Base-by-base conservation (phyloP, 2,888 invertebrate genomes). In the Torymus tubicola region DNA sequence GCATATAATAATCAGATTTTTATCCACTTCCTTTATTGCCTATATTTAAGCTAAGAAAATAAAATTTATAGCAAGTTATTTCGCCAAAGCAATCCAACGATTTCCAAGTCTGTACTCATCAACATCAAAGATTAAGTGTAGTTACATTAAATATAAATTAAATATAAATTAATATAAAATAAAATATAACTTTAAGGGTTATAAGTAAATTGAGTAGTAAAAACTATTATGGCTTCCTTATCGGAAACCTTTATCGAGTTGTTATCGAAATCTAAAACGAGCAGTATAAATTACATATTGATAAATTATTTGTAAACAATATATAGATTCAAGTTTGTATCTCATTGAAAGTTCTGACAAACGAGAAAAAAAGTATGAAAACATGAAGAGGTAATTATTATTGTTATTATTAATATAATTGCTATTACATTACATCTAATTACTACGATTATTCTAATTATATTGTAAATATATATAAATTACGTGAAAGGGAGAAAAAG, bases 391-490 rank as follows among this genome's bases (percentile, higher is more conserved):
- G 8, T 42, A 42, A 63, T 14, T 64, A 13, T 57, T 64, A 42
- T 13, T 2, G 31, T 16, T 55, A 52, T 67, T 64, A 13, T 24
- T 24, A 18, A 50, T 63, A 70, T 57, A 24, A 63, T 24, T 67
- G 60, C 53, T 69, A 57, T 69, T n/a, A 57, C n/a, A 42, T 42
- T 72, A 63, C n/a, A 63, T 53, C n/a, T 63, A 4, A 61, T 63
- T 52, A 71, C 18, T 71, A 71, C 52, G 42, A 71, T 21, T 52
- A 71, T 58, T 71, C 65, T 57, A 53, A 69, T 57, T 77, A 64
- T 58, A 53, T 57, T 79, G 75, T 79, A 75, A 72, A 80, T 79
- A 75, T 79, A 75, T 65, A 63, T 74, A 58, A 67, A 64, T 73
- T 73, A 68, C 68, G 64, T 73, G 12, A 70, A 74, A 74, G 24